phyloP scores from a whole-genome alignment of 2,888 invertebrate species.

The Meliscaeva auricollis region DNA sequence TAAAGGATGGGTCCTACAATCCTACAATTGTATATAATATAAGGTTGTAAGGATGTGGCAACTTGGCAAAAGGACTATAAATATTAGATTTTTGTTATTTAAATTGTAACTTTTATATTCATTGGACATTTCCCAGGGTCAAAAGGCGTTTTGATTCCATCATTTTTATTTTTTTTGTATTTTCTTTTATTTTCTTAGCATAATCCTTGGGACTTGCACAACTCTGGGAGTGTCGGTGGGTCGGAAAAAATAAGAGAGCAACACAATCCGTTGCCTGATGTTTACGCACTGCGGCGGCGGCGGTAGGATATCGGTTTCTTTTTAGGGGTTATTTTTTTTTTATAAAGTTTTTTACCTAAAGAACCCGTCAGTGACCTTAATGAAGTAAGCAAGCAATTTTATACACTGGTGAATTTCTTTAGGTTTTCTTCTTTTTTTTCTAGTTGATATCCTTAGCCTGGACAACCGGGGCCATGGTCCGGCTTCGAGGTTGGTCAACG shows the following conservation, averaged over 20 bases:
- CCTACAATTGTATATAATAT: not conserved
- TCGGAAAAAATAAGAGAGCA: constrained; percentile 1
- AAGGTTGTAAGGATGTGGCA: constrained; percentile 33
- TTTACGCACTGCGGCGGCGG: constrained; percentile 50
- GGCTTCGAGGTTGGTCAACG: not conserved
- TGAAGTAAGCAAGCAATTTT: constrained; percentile 70
- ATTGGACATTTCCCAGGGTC: constrained; percentile 57
- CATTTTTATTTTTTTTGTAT: constrained; percentile 43
- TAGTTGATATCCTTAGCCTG: not conserved
- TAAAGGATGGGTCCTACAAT: constrained; percentile 25
- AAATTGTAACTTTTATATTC: constrained; percentile 56
- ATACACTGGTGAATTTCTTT: constrained; percentile 59
- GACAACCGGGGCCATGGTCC: not conserved
- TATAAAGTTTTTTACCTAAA: not conserved
- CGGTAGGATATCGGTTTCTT: constrained; percentile 48
- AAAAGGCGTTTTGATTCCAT: constrained; percentile 56
- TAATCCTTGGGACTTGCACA: constrained; percentile 25
- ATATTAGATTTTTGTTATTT: constrained; percentile 37
- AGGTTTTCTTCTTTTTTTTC: constrained; percentile 26
- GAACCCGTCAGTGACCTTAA: constrained; percentile 30
- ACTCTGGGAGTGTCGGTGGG: too few species aligned
- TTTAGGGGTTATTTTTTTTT: not conserved
- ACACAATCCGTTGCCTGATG: constrained; percentile 19
- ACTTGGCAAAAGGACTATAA: constrained; percentile 23
- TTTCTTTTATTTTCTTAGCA: constrained; percentile 20